phyloP scores from a whole-genome alignment of 2,888 invertebrate species.

The Caenorhabditis imperialis region DNA sequence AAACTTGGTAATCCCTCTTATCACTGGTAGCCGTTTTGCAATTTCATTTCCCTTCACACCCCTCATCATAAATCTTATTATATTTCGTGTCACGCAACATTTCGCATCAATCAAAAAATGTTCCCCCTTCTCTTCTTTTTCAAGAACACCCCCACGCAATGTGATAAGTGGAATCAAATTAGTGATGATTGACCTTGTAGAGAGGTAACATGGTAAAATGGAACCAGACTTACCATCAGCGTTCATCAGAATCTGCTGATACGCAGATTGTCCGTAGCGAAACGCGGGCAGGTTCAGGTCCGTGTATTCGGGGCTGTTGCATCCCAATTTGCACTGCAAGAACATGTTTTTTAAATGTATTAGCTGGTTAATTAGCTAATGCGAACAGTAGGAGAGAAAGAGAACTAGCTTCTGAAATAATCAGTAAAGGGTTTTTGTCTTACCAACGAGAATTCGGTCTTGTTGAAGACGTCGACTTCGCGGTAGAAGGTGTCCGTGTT shows the following conservation, averaged over 20 bases:
- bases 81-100: slow-evolving; percentile 43
- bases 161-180: too few species aligned
- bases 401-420: too few species aligned
- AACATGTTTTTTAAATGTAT: slow-evolving; percentile 19
- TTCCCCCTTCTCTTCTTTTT: neutral
- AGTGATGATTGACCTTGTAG: neutral
- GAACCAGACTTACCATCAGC: slow-evolving; percentile 38
- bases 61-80: slow-evolving; percentile 35
- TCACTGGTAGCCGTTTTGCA: neutral
- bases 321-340: slow-evolving; percentile 66
- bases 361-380: slow-evolving; percentile 1
- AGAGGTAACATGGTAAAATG: too few species aligned
- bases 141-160: neutral
- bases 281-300: slow-evolving; percentile 63
- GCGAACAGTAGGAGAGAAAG: too few species aligned
- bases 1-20: neutral
- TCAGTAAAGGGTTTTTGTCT: too few species aligned
- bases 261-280: slow-evolving; percentile 57
- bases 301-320: slow-evolving; percentile 60
- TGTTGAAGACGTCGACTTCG: slow-evolving; percentile 59
- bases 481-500: slow-evolving; percentile 48
- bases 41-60: neutral
- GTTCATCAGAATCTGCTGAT: slow-evolving; percentile 47
- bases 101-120: slow-evolving; percentile 31
- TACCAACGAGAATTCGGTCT: slow-evolving; percentile 63